Percentiles rank a stretch among this genome's conserved stretches.
Conservation (phyloP, 2,797 vertebrate species). For the Chiroxiphia lanceolata region DNA sequence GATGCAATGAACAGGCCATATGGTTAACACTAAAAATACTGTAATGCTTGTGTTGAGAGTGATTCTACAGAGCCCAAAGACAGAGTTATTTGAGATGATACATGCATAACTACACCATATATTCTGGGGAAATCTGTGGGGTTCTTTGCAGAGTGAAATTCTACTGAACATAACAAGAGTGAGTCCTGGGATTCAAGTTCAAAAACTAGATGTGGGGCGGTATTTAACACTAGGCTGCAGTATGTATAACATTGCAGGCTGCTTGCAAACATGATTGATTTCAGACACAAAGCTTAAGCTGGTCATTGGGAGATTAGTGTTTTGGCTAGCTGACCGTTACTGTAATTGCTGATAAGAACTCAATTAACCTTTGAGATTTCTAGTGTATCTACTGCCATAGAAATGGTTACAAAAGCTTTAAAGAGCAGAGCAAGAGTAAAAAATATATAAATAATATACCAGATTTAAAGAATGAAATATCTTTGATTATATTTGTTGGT, state of each 20-base stretch:
- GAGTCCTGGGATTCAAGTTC: background rate
- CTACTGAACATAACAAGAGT: background rate
- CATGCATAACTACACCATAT: background rate
- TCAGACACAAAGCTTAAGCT: constrained; percentile 10
- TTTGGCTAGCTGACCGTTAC: background rate
- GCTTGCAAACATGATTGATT: constrained; percentile 23
- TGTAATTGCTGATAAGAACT: constrained; percentile 36
- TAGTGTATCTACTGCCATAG: background rate
- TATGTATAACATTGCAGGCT: background rate
- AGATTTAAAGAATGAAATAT: background rate
- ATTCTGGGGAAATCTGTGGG: background rate
- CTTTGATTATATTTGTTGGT: background rate
- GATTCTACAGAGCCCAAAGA: background rate
- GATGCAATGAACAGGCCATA: background rate
- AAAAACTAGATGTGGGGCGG: background rate
- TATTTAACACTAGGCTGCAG: background rate
- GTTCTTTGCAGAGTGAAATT: background rate
- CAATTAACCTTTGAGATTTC: constrained; percentile 28
- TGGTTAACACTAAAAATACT: background rate
- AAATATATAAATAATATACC: background rate
- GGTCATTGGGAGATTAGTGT: background rate
- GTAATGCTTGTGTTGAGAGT: background rate
- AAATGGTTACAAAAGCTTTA: background rate
- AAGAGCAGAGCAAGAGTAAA: background rate
- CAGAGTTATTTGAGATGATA: background rate